Percentiles rank a stretch among this genome's conserved stretches.
phyloP scores from a whole-genome alignment of 2,888 invertebrate genomes.

The Microplitis manilae region DNA sequence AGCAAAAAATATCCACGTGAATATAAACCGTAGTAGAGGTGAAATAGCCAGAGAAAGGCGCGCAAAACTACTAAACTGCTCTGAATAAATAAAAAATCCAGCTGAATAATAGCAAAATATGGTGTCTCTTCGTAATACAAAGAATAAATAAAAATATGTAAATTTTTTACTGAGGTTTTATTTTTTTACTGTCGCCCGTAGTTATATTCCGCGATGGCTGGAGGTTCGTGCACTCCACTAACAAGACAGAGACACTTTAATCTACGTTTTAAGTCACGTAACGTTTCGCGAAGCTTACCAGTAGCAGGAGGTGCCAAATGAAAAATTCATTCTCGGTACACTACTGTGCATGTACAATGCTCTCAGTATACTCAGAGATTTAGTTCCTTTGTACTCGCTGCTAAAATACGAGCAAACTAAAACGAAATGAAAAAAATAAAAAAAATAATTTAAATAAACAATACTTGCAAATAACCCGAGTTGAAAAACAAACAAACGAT shows the following conservation, averaged over 20 bases:
- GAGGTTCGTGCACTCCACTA: slow-evolving; percentile 8
- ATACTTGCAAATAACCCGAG: slow-evolving; percentile 24
- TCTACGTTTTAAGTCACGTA: slow-evolving; percentile 63
- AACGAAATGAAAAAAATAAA: slow-evolving; percentile 9
- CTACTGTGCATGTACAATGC: slow-evolving; percentile 14
- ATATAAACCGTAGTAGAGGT: neutral
- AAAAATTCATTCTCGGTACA: slow-evolving; percentile 60
- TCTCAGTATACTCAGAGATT: slow-evolving; percentile 24
- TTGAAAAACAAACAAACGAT: slow-evolving; percentile 21
- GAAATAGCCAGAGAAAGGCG: slow-evolving; percentile 40
- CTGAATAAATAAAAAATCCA: neutral
- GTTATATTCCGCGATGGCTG: slow-evolving; percentile 6
- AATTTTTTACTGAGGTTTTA: slow-evolving; percentile 45
- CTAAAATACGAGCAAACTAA: slow-evolving; percentile 20
- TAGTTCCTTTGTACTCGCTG: slow-evolving; percentile 17
- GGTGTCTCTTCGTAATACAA: slow-evolving; percentile 34
- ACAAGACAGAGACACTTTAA: slow-evolving; percentile 59
- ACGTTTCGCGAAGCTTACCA: slow-evolving; percentile 60
- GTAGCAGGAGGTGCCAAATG: slow-evolving; percentile 56
- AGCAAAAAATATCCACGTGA: neutral
- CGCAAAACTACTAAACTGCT: slow-evolving; percentile 18
- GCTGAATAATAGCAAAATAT: neutral
- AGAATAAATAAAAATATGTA: slow-evolving; percentile 47
- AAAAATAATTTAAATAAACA: neutral
- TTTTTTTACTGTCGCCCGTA: neutral